Evolutionary conservation across 2,888 invertebrate genomes (phyloP), one percentile per base, ranked within the genome.

Genomic region (Anthophora plumipes): DNA sequence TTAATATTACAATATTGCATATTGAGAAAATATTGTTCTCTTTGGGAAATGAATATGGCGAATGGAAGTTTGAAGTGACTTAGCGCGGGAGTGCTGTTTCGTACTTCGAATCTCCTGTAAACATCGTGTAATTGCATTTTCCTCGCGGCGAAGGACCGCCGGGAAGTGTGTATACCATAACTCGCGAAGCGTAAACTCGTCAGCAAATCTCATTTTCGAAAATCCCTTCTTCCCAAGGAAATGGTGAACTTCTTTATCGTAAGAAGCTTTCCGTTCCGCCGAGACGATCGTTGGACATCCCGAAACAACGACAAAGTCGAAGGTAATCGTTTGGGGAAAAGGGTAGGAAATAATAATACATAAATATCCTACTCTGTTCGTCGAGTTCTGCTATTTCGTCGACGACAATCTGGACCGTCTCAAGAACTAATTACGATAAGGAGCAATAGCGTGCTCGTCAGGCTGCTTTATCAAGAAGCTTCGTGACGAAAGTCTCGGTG

Each of bases 351-450:
- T 25, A 68, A n/a, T n/a, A n/a, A n/a, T n/a, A n/a, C n/a, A n/a
- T n/a, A n/a, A n/a, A n/a, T n/a, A n/a, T n/a, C n/a, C n/a, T n/a
- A n/a, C n/a, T n/a, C 4, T 22, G 41, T 55, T n/a, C 17, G 8
- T 8, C 20, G 37, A 14, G 22, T 17, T 48, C n/a, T n/a, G n/a
- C n/a, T 37, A 48, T 67, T 43, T 37, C 1, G 20, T 48, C 64
- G 69, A 12, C 76, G 39, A 25, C 50, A 57, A 50, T 22, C 31
- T 46, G n/a, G 22, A 61, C 37, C 67, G 77, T 69, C 54, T 77
- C 64, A 37, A 46, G 78, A 66, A 59, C 77, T 82, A 82, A 83
- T 83, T 82, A 82, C 64, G 82, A 83, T 83, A 82, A 77, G 55
- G 46, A 66, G 69, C 61, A 59, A 60, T 69, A 43, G 60, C 61